Percentiles rank a stretch among this genome's conserved stretches.
phyloP scores from a whole-genome alignment of 92 coral and sea anemone genomes.

The Phenganax marumi region DNA sequence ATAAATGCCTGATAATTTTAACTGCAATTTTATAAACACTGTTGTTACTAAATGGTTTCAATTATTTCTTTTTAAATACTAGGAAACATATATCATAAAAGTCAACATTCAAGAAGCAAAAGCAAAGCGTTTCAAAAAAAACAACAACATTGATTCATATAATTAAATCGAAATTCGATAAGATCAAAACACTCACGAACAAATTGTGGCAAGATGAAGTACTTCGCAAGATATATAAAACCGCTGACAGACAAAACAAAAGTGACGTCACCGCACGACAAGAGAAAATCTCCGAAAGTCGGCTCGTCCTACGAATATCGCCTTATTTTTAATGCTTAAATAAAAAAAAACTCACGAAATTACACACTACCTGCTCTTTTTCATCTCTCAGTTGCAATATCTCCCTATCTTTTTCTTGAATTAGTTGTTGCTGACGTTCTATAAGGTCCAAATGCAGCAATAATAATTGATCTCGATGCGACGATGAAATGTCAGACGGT shows the following conservation, averaged over 20 bases:
- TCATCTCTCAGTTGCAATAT: conserved; percentile 83
- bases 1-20: no score
- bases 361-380: conserved; percentile 83
- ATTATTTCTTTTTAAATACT: no score
- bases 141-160: no score
- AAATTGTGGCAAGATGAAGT: background rate
- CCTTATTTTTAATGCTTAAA: background rate
- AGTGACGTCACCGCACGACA: conserved; percentile 39
- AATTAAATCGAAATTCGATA: no score
- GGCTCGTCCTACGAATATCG: background rate
- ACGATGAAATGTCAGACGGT: conserved; percentile 68
- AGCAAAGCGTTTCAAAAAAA: no score
- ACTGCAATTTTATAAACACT: no score
- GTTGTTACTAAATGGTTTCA: no score
- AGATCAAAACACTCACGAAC: no score
- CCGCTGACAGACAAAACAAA: conserved; percentile 94
- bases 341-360: conserved; percentile 7
- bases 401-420: conserved; percentile 86
- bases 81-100: no score
- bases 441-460: conserved; percentile 92
- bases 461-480: conserved; percentile 87
- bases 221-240: background rate
- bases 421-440: conserved; percentile 92
- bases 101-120: no score
- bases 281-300: conserved; percentile 35